Conservation (phyloP, 2,113 vertebrate genomes). For the Boulengeromyrus knoepffleri region DNA sequence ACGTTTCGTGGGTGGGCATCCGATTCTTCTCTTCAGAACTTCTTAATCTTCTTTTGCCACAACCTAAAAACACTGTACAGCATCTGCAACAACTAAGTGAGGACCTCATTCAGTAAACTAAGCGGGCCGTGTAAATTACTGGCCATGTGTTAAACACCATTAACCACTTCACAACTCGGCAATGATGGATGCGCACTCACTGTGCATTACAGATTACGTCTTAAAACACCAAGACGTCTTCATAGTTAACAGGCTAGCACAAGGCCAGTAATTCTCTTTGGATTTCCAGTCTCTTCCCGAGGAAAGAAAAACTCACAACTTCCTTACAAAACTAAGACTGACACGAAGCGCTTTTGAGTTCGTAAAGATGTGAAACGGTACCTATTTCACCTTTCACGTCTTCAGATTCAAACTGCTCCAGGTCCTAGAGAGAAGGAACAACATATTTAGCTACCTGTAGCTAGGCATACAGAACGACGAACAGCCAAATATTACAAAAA, state of each 20-base stretch:
- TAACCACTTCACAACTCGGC: constrained; percentile 28
- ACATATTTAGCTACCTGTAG: background rate
- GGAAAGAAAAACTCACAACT: constrained; percentile 48
- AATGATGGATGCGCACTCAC: background rate
- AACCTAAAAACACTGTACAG: constrained; percentile 60
- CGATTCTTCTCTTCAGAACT: constrained; percentile 46
- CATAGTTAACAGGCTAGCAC: constrained; percentile 41
- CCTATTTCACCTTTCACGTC: constrained; percentile 73
- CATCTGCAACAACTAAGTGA: constrained; percentile 50
- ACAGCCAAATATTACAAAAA: background rate
- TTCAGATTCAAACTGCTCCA: constrained; percentile 56
- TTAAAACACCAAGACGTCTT: background rate
- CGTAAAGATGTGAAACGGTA: constrained; percentile 64
- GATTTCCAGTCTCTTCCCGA: constrained; percentile 68
- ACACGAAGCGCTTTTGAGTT: constrained; percentile 29
- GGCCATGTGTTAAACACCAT: constrained; percentile 41
- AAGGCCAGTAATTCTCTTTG: constrained; percentile 64
- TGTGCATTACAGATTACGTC: background rate
- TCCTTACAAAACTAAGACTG: constrained; percentile 35
- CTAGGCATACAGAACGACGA: background rate
- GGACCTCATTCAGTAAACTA: constrained; percentile 37
- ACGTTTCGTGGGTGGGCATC: constrained; percentile 36
- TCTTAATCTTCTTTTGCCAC: constrained; percentile 45
- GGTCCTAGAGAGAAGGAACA: constrained; percentile 27
- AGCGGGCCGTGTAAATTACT: constrained; percentile 50